Evolutionary conservation across 2,888 invertebrate genomes (phyloP).

Genomic region (Morpho achilles): DNA sequence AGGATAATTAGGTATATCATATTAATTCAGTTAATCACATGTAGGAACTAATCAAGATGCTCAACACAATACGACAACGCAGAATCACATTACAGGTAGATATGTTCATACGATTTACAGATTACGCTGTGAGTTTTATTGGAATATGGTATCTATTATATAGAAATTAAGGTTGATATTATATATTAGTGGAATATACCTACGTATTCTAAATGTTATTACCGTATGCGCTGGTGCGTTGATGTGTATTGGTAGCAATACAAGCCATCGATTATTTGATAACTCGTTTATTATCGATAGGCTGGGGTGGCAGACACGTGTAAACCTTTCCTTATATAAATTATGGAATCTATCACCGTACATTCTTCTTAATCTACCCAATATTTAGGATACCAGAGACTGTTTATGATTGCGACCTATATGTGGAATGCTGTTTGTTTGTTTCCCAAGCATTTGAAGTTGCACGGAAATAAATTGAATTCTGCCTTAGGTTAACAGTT

Average conservation of each 20-base stretch:
- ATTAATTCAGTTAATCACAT: slow-evolving; percentile 8
- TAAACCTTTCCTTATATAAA: slow-evolving; percentile 25
- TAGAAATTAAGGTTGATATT: slow-evolving; percentile 2
- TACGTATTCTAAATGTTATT: slow-evolving; percentile 26
- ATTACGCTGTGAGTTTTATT: slow-evolving; percentile 1
- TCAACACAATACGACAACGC: slow-evolving; percentile 11
- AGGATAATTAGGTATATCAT: not conserved
- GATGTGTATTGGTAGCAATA: slow-evolving; percentile 30
- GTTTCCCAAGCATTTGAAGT: too few relatives aligned
- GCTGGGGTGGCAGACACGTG: slow-evolving; percentile 44
- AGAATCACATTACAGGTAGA: slow-evolving; percentile 7
- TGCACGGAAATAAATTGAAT: too few relatives aligned
- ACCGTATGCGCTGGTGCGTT: slow-evolving; percentile 30
- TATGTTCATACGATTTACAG: slow-evolving; percentile 1
- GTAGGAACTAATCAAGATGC: slow-evolving; percentile 9
- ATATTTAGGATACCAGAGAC: too few relatives aligned
- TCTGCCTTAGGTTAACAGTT: too few relatives aligned
- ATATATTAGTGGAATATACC: not conserved
- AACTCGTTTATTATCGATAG: slow-evolving; percentile 53
- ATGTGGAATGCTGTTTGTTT: too few relatives aligned
- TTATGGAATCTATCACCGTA: slow-evolving; percentile 2
- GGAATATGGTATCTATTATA: slow-evolving; percentile 6
- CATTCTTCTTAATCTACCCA: not conserved
- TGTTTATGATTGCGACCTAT: too few relatives aligned
- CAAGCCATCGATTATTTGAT: slow-evolving; percentile 68